Conservation (phyloP, 2,888 invertebrate genomes). For the Megalurothrips usitatus region DNA sequence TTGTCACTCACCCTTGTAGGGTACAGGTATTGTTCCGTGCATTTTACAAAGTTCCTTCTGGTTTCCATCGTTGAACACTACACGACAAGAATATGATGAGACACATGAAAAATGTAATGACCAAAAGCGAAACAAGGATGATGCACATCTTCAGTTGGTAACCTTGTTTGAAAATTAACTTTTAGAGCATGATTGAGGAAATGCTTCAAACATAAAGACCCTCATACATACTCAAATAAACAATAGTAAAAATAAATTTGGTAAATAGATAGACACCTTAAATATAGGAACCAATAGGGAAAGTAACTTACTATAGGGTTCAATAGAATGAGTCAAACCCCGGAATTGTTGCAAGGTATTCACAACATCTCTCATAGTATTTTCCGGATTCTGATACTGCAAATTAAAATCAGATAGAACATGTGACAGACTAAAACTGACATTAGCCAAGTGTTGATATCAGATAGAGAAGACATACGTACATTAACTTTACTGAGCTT, state of each 20-base stretch:
- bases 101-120: constrained; percentile 38
- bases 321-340: constrained; percentile 60
- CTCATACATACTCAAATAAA: neutral
- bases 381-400: constrained; percentile 66
- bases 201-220: neutral
- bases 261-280: constrained; percentile 1
- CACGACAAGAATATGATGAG: constrained; percentile 36
- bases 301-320: constrained; percentile 61
- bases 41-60: constrained; percentile 76
- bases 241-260: constrained; percentile 9
- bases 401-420: constrained; percentile 42
- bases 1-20: constrained; percentile 66
- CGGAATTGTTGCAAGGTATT: constrained; percentile 61
- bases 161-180: neutral
- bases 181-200: neutral
- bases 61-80: constrained; percentile 85
- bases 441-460: neutral
- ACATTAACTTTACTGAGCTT: constrained; percentile 8
- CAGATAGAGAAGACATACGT: neutral
- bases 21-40: constrained; percentile 88
- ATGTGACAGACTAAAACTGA: constrained; percentile 32
- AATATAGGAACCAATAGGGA: neutral
- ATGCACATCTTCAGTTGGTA: constrained; percentile 26
- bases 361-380: constrained; percentile 62
- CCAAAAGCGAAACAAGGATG: constrained; percentile 35